Evolutionary conservation across 2,888 invertebrate species (phyloP).

Genomic region (Cybosia mesomella): DNA sequence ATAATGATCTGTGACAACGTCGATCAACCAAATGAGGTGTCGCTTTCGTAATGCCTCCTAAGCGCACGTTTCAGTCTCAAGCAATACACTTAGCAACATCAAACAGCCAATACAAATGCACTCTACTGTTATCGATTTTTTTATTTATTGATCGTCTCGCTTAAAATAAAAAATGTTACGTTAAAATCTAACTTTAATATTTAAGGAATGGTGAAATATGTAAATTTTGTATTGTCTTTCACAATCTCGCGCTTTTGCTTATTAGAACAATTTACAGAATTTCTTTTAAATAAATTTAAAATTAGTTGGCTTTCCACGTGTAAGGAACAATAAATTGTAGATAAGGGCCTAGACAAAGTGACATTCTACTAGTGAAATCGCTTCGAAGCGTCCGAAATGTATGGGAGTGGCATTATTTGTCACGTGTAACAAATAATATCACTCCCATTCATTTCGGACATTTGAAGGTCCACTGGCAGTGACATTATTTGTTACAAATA

Average conservation of each 20-base stretch:
- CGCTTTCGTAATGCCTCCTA: conserved; percentile 39
- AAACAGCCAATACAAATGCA: conserved; percentile 18
- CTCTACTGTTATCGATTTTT: conserved; percentile 22
- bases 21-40: conserved; percentile 36
- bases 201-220: conserved; percentile 15
- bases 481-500: too few species aligned
- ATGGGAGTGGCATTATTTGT: too few species aligned
- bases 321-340: not conserved
- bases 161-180: conserved; percentile 23
- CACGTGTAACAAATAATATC: too few species aligned
- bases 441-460: too few species aligned
- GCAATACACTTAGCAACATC: conserved; percentile 26
- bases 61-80: not conserved
- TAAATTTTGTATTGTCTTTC: conserved; percentile 22
- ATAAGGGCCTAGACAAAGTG: too few species aligned
- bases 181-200: too few species aligned
- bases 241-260: conserved; percentile 9
- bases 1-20: conserved; percentile 36
- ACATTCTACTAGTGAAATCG: too few species aligned
- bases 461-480: too few species aligned
- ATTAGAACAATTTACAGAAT: not conserved
- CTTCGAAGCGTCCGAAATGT: too few species aligned
- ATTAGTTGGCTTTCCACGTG: not conserved
- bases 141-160: conserved; percentile 24
- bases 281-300: not conserved